Base-by-base conservation (phyloP, 2,797 vertebrate species). In the Dromococcyx pavoninus region DNA sequence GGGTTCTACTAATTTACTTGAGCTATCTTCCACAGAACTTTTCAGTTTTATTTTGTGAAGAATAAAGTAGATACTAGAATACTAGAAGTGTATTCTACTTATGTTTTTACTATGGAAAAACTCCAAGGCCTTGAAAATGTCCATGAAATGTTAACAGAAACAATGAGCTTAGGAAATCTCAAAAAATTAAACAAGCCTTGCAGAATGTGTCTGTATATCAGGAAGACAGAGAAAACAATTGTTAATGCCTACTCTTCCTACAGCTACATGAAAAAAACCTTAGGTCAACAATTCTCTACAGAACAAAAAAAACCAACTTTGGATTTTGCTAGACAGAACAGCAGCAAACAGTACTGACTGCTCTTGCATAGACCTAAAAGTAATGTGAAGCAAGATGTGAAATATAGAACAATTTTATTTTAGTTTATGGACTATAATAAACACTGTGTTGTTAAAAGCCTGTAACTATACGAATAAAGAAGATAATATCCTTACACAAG, bases 131-230 rank as follows among this genome's bases (percentile, higher is more conserved):
- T 75, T 51, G 22, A 51, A 91, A 88, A 66, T 0, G 0, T 66
- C 84, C 16, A 30, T 15, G 13, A 33, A 16, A 22, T 24, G 15
- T 53, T 88, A 70, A 66, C 0, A 58, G 7, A 78, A 93, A 86
- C 25, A 58, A 51, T 9, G 12, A 80, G 3, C n/a, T 69, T 25
- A 35, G 15, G 6, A 86, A 91, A 69, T 50, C 8, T 23, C 1
- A 74, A 77, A 61, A 32, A 65, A 67, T 32, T 17, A 4, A 18
- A 46, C 57, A 50, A 39, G 7, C 9, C 39, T 62, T 66, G 58
- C 1, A 56, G n/a, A 76, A 48, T 0, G 0, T 48, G 21, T 61
- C 18, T 80, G 4, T 50, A 10, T 25, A 39, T 4, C 17, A n/a
- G 15, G 11, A 61, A 86, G 3, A 53, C 1, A 81, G 18, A 77